phyloP scores from a whole-genome alignment of 2,113 vertebrate species.

The Corythornis cristatus region DNA sequence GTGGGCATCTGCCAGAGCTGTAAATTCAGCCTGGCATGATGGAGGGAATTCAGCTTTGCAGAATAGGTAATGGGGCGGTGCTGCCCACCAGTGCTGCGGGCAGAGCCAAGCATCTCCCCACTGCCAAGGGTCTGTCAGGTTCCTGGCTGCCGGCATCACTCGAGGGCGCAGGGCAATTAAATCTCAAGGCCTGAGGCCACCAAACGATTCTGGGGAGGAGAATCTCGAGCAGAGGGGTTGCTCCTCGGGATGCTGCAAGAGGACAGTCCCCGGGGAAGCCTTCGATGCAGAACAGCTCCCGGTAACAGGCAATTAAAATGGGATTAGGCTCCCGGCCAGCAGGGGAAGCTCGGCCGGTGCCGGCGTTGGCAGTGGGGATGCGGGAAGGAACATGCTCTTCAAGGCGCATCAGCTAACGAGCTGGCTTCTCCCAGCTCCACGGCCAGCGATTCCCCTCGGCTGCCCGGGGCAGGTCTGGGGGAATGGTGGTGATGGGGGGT shows the following conservation, averaged over 20 bases:
- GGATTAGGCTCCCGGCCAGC: conserved; percentile 50
- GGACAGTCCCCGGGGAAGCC: neutral
- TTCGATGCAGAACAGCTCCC: neutral
- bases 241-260: neutral
- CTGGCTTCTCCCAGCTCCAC: accelerated
- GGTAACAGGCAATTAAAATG: conserved; percentile 53
- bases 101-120: neutral
- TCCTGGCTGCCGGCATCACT: neutral
- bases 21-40: neutral
- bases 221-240: accelerated
- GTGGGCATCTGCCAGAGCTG: neutral
- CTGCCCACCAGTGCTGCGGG: neutral
- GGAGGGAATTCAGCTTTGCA: neutral
- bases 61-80: neutral
- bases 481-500: neutral
- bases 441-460: neutral
- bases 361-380: neutral
- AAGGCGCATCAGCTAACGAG: neutral
- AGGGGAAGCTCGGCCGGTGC: neutral
- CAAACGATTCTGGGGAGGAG: accelerated
- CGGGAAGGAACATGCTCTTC: neutral
- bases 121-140: neutral
- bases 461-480: neutral
- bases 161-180: neutral
- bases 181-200: neutral